Evolutionary conservation across 2,888 invertebrate genomes (phyloP), one percentile per base, ranked within the genome.

Genomic region (Fissipunctia ypsillon): DNA sequence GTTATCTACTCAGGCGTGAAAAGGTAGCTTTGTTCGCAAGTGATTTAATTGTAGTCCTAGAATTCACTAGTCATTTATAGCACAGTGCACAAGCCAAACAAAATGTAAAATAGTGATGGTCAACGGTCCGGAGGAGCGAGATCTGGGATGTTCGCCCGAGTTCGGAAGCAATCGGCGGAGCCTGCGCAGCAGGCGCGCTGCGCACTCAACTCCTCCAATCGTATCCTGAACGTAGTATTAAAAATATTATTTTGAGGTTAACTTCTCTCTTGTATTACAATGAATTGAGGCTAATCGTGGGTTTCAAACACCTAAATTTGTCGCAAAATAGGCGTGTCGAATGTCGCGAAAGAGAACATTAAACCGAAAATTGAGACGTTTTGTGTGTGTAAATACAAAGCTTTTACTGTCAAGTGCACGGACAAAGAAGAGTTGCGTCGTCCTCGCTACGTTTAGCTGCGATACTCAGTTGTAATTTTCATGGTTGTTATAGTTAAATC

Each of bases 371-470:
- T 90, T 95, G 89, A 93, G 95, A 94, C 94, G 95, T 92, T 96
- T 96, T 94, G 94, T 96, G 95, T 96, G 96, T 96, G 95, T 96
- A 94, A 95, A 96, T 95, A 96, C 95, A 92, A 95, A 96, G 94
- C 95, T 95, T 91, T 93, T 95, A 92, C 94, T 95, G 89, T 95
- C 95, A 94, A 95, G 95, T 95, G 95, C 95, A 94, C 95, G 95
- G 95, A 96, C 96, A 96, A 96, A 96, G 96, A 93, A 94, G 92
- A 93, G 92, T 91, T 88, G 88, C 91, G 90, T 89, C 91, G 89
- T 90, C 89, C 88, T 89, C 84, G 88, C 90, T 92, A 87, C 91
- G 90, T 92, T 91, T 88, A 86, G 80, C 87, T 88, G 86, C 87
- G 86, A 89, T 91, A 90, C 88, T 90, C 88, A 89, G 93, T 91